Evolutionary conservation across 2,888 invertebrate genomes (phyloP).

Genomic region (Nysson spinosus): DNA sequence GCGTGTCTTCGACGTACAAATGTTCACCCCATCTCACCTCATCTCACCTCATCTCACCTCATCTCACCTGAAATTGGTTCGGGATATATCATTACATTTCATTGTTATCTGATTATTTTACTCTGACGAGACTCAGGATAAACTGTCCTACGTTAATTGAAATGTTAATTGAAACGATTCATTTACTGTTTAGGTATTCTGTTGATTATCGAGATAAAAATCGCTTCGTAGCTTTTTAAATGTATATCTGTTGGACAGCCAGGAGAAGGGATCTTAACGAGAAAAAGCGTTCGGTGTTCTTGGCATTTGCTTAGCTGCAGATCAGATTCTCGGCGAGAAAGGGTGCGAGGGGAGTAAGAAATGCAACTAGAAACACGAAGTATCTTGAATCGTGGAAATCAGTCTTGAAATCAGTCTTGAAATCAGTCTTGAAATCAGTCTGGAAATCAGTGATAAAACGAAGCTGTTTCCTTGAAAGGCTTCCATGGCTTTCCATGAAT

Average conservation of each 20-base stretch:
- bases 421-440: too few relatives aligned
- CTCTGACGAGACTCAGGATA: too few relatives aligned
- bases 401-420: too few relatives aligned
- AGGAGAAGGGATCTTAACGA: conserved; percentile 3
- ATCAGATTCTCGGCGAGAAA: neutral
- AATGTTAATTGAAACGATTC: too few relatives aligned
- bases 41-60: too few relatives aligned
- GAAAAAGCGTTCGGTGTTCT: neutral
- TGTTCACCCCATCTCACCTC: neutral
- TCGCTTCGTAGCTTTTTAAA: neutral
- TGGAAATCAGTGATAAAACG: conserved; percentile 20
- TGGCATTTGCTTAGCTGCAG: neutral
- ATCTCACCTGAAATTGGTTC: too few relatives aligned
- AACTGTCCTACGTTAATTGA: too few relatives aligned
- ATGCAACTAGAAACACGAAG: conserved; percentile 19
- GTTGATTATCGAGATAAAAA: neutral
- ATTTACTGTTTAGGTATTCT: neutral
- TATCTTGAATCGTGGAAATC: conserved; percentile 18
- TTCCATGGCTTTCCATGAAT: conserved; percentile 37
- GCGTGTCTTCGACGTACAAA: conserved; percentile 11
- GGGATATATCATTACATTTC: too few relatives aligned
- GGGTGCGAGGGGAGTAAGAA: neutral
- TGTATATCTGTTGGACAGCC: neutral
- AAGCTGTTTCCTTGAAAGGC: conserved; percentile 16
- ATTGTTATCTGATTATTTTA: too few relatives aligned